Base-by-base conservation (phyloP, 2,797 vertebrate species). In the Aeoliscus strigatus region DNA sequence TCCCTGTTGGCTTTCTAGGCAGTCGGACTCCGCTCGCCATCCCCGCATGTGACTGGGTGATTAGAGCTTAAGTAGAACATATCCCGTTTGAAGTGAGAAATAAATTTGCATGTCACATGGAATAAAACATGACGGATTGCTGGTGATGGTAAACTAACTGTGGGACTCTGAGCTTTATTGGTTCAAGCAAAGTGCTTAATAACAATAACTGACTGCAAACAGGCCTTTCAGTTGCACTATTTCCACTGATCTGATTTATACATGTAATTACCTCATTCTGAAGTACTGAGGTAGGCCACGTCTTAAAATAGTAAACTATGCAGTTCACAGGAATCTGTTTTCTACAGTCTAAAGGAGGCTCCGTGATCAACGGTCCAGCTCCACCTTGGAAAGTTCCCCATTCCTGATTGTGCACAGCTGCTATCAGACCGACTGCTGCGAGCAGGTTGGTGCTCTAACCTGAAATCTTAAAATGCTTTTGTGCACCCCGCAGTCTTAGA, bases 81-180 rank as follows among this genome's bases (percentile, higher is more conserved):
- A 24, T 57, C 60, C 24, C 9, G 32, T 69, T 57, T 72, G 70
- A 70, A 65, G 53, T 48, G n/a, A 40, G 60, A 49, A 60, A 72
- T 17, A 27, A 51, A 47, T 75, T 63, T 48, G 34, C 59, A 78
- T 73, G 58, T 56, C 68, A 75, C 43, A 60, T 61, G 49, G 70
- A 79, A 77, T 80, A 76, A 81, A 45, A 71, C 61, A 73, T 77
- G 49, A 80, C 56, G 17, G 37, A 18, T 25, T 21, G 44, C 12
- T 43, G 36, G 15, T 48, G 25, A 46, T 56, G 32, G 36, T 32
- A 39, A 61, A 42, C 32, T 50, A 14, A 27, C 35, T 32, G 44
- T 24, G 27, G 27, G 41, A 36, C n/a, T 2, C 39, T 43, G 27
- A 16, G 36, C 18, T 56, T 44, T 30, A 65, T 47, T 14, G 40